phyloP scores from a whole-genome alignment of 2,888 invertebrate species.

The Tanaodytes sp. region DNA sequence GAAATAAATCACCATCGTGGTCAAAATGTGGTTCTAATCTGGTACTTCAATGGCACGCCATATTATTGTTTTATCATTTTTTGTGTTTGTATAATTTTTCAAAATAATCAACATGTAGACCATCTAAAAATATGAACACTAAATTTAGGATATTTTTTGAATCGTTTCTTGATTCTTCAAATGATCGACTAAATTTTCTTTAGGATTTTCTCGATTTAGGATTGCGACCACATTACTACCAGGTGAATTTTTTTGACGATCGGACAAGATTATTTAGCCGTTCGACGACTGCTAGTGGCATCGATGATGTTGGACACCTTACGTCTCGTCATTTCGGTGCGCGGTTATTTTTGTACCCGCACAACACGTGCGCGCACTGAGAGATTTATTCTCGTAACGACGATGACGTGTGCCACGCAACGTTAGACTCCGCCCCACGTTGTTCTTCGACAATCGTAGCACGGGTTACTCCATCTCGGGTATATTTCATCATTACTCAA shows the following conservation, averaged over 20 bases:
- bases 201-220: too few species aligned
- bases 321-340: conserved; percentile 50
- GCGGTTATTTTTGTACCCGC: conserved; percentile 50
- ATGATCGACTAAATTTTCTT: too few species aligned
- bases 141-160: too few species aligned
- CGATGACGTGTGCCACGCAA: conserved; percentile 48
- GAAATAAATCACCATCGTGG: too few species aligned
- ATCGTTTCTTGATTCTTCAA: too few species aligned
- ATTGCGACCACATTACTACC: conserved; percentile 40
- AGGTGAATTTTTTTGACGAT: conserved; percentile 28
- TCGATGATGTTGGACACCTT: conserved; percentile 53
- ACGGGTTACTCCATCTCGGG: conserved; percentile 36
- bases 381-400: conserved; percentile 54
- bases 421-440: conserved; percentile 39
- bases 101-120: too few species aligned
- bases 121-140: too few species aligned
- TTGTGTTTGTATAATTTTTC: too few species aligned
- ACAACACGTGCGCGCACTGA: conserved; percentile 51
- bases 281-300: conserved; percentile 49
- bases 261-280: conserved; percentile 41
- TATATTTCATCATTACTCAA: conserved; percentile 31
- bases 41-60: too few species aligned
- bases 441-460: conserved; percentile 48
- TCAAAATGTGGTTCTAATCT: neutral
- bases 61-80: too few species aligned